Conservation (phyloP, 2,797 vertebrate genomes). For the Rhadinocentrus ornatus region DNA sequence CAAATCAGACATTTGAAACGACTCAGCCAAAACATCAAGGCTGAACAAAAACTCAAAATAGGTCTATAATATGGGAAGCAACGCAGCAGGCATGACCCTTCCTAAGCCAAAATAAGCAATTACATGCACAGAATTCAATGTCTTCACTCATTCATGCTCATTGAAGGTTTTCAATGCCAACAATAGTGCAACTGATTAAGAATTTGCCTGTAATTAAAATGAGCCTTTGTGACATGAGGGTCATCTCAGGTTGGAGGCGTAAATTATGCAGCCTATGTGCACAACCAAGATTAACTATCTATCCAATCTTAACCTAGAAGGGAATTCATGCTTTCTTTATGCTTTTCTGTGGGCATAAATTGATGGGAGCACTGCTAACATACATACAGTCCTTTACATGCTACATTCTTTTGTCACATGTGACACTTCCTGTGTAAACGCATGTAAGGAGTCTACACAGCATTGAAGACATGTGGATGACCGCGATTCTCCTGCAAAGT, state of each 20-base stretch:
- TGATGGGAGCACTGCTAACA: background rate
- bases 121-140: conserved; percentile 17
- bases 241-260: conserved; percentile 6
- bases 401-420: background rate
- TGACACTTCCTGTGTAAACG: background rate
- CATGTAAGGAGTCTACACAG: background rate
- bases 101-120: conserved; percentile 39
- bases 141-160: conserved; percentile 6
- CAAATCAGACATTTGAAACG: conserved; percentile 62
- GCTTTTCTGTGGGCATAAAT: background rate
- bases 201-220: conserved; percentile 24
- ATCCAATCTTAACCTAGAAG: background rate
- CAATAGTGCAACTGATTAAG: conserved; percentile 12
- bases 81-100: conserved; percentile 27
- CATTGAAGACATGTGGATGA: background rate
- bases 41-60: conserved; percentile 51
- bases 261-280: conserved; percentile 21
- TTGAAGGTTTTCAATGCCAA: conserved; percentile 19
- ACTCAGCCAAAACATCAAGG: conserved; percentile 56
- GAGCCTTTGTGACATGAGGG: background rate
- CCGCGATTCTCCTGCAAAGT: background rate
- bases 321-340: background rate
- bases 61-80: conserved; percentile 50
- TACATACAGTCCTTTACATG: background rate
- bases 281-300: background rate